A percentile compares a stretch with the other conserved stretches of the same genome.
phyloP scores from a whole-genome alignment of 1,140 invertebrate species.

The Bathynomus jamesi region DNA sequence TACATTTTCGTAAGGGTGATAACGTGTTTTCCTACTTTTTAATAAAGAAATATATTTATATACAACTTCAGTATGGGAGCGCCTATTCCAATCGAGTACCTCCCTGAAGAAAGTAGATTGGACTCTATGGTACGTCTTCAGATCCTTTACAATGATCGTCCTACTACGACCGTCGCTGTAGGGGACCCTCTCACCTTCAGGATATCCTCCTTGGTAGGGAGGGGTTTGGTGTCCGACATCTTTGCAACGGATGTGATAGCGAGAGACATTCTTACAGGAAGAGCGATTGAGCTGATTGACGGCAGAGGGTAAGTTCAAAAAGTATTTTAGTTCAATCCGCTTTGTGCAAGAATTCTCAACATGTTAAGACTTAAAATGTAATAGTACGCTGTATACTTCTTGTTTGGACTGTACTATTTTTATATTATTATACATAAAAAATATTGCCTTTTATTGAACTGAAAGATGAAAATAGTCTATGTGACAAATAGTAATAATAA shows the following conservation, averaged over 20 bases:
- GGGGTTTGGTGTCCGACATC: constrained; percentile 76
- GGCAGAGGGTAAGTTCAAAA: constrained; percentile 61
- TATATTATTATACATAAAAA: too few species aligned
- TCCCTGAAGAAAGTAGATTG: constrained; percentile 31
- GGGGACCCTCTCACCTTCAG: constrained; percentile 84
- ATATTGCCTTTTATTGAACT: too few species aligned
- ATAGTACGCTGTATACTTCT: too few species aligned
- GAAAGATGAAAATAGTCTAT: too few species aligned
- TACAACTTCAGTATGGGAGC: constrained; percentile 22
- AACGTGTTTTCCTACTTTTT: too few species aligned
- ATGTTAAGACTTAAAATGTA: too few species aligned
- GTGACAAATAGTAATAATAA: too few species aligned
- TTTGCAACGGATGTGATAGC: constrained; percentile 87
- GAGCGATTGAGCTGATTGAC: constrained; percentile 82
- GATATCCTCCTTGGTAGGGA: constrained; percentile 78
- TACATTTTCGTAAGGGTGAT: too few species aligned
- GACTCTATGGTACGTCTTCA: constrained; percentile 31
- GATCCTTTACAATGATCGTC: constrained; percentile 69
- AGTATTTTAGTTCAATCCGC: too few species aligned
- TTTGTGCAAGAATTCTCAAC: too few species aligned
- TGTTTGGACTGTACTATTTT: too few species aligned
- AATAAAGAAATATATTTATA: too few species aligned
- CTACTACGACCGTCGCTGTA: constrained; percentile 87
- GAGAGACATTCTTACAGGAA: constrained; percentile 80
- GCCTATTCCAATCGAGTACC: constrained; percentile 36